Conservation (phyloP, 2,888 invertebrate species). For the Tridacna gigas region DNA sequence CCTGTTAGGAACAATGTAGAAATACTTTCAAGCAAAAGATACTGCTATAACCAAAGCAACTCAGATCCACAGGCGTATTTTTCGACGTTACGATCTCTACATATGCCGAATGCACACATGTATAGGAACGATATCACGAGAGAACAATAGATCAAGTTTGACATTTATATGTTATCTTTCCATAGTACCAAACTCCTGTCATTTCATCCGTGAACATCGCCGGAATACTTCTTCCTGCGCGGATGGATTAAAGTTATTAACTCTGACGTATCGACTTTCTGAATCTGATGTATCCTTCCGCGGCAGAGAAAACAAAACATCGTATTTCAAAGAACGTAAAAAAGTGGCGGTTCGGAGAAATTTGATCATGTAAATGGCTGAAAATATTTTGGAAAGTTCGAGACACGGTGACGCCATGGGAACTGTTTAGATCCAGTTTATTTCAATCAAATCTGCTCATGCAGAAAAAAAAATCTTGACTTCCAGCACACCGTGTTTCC, state of each 20-base stretch:
- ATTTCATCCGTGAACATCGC: constrained; percentile 60
- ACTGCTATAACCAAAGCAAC: too few species aligned
- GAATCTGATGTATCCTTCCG: constrained; percentile 58
- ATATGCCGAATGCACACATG: background rate
- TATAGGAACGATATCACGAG: background rate
- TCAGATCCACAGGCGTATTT: too few species aligned
- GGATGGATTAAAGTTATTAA: constrained; percentile 65
- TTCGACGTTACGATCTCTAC: background rate
- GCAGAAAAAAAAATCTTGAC: constrained; percentile 30
- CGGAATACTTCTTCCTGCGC: constrained; percentile 43
- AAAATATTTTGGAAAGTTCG: constrained; percentile 33
- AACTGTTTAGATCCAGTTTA: constrained; percentile 42
- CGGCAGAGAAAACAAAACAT: constrained; percentile 30
- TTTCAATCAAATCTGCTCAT: constrained; percentile 53
- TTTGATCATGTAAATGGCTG: constrained; percentile 19
- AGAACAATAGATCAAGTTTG: constrained; percentile 57
- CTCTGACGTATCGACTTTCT: constrained; percentile 62
- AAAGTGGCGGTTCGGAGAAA: constrained; percentile 14
- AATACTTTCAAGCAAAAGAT: too few species aligned
- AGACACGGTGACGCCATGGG: constrained; percentile 50
- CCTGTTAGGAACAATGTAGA: too few species aligned
- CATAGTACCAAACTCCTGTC: constrained; percentile 36
- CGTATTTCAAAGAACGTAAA: constrained; percentile 28
- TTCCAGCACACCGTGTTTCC: constrained; percentile 6
- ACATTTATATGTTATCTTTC: constrained; percentile 51